Base-by-base conservation (phyloP, 2,888 invertebrate species). In the Xestobium rufovillosum region DNA sequence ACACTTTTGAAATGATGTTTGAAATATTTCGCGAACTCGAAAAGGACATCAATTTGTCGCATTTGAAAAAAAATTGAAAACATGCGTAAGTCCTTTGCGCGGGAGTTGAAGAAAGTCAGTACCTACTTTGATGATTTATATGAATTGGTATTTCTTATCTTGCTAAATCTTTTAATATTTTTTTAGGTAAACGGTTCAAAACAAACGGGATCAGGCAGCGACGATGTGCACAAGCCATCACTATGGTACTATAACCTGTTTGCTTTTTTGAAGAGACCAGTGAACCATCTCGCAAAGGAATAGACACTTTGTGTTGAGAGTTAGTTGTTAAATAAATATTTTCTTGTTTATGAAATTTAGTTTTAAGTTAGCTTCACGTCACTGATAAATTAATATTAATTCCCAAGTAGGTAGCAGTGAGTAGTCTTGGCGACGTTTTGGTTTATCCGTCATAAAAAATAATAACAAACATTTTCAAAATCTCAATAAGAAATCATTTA, bases 11-110 rank as follows among this genome's bases (percentile, higher is more conserved):
- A 42, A 41, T 42, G 41, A 30, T 42, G 27, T 26, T 42, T 27
- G 36, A 43, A 35, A 3, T 43, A 38, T 43, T 15, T 43, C 28
- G 41, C 30, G 39, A 43, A 42, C 23, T 17, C 27, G 42, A 39
- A 35, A 42, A 31, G 32, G 13, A 43, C 8, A 34, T 38, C 15
- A 30, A 34, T 4, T 34, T 38, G 8, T 8, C 31, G 37, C 36
- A 27, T 39, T 44, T 15, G 33, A 44, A 36, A 44, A 44, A 43
- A 44, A 44, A 28, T 44, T 43, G 39, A 44, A 28, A 44, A 43
- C 38, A 44, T 44, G 44, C 43, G 43, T 34, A 40, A 42, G 36
- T 26, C 43, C 30, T 40, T 37, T 34, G 42, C 36, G 39, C 35
- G 44, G 37, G 44, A 44, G 40, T 34, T 43, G 29, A 44, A 37